Evolutionary conservation across 2,888 invertebrate species (phyloP).

Genomic region (Phlogophora meticulosa): DNA sequence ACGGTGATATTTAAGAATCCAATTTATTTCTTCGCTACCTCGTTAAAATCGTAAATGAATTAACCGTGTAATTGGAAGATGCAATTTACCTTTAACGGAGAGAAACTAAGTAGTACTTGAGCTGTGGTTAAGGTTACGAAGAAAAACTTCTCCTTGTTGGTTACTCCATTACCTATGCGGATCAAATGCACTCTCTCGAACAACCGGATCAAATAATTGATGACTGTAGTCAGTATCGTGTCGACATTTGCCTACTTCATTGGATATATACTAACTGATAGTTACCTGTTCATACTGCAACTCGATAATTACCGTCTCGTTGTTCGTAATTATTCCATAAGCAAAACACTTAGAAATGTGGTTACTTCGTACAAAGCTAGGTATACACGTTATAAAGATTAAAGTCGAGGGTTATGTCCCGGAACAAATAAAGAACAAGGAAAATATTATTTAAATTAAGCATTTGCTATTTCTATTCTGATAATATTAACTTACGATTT

Average conservation of each 20-base stretch:
- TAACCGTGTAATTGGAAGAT: constrained; percentile 50
- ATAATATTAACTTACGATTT: not conserved
- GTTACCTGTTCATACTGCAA: constrained; percentile 22
- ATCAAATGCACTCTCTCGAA: constrained; percentile 22
- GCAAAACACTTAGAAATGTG: constrained; percentile 14
- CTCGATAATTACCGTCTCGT: constrained; percentile 37
- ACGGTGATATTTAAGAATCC: constrained; percentile 35
- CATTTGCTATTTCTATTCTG: not conserved
- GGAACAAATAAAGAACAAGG: constrained; percentile 16
- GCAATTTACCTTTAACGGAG: constrained; percentile 23
- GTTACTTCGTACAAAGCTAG: not conserved
- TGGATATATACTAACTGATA: constrained; percentile 13
- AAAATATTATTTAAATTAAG: constrained; percentile 3
- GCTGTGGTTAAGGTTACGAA: not conserved
- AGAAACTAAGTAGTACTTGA: constrained; percentile 19
- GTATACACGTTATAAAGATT: not conserved
- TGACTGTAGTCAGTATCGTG: constrained; percentile 23
- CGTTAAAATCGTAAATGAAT: constrained; percentile 49
- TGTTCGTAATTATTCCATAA: constrained; percentile 43
- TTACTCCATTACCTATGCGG: not conserved
- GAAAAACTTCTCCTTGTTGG: not conserved
- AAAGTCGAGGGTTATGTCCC: constrained; percentile 1
- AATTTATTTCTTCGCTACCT: constrained; percentile 50
- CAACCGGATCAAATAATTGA: constrained; percentile 25
- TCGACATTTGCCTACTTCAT: constrained; percentile 28